Evolutionary conservation across 2,888 invertebrate species (phyloP), one percentile per base, ranked within the genome.

Genomic region (Salpingus planirostris): DNA sequence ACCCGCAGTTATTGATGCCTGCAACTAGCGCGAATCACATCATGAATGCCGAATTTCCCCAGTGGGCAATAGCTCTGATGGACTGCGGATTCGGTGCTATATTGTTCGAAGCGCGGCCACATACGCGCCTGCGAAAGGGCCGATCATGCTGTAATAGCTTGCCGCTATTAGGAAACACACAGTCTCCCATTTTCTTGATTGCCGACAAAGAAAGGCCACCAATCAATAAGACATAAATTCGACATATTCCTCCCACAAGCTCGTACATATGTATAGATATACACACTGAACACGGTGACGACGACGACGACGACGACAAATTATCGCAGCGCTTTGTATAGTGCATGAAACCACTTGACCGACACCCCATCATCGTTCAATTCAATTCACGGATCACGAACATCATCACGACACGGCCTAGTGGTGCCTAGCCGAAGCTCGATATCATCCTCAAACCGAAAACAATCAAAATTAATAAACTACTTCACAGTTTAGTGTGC

Each of bases 21-120:
- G 52, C 52, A 55, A 56, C 55, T 55, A 54, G 52, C 54, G 53
- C 52, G 56, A 57, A 57, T 57, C 57, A 58, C 55, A 57, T 55
- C 57, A 58, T 58, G 58, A 57, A 58, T 58, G 57, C 56, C 48
- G 54, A 56, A 58, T 58, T 58, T 58, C 58, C 58, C 58, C 35
- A 46, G 58, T 47, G 58, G 43, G 54, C 57, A 52, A 56, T 58
- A 54, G 53, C 51, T 54, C 53, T 56, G 55, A 57, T 57, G 51
- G 57, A 54, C 54, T 57, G 55, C 50, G 50, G 51, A 50, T 51
- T 51, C 49, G 44, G 41, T 41, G 45, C 39, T 49, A 46, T 46
- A 51, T 53, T 52, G 50, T 52, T 49, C 48, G 40, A 40, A 40
- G 34, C 39, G 38, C 29, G 35, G 35, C 32, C 35, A 39, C 39